Evolutionary conservation across 2,113 vertebrate species (phyloP), one percentile per base, ranked within the genome.

Genomic region (Eurystomus gularis): DNA sequence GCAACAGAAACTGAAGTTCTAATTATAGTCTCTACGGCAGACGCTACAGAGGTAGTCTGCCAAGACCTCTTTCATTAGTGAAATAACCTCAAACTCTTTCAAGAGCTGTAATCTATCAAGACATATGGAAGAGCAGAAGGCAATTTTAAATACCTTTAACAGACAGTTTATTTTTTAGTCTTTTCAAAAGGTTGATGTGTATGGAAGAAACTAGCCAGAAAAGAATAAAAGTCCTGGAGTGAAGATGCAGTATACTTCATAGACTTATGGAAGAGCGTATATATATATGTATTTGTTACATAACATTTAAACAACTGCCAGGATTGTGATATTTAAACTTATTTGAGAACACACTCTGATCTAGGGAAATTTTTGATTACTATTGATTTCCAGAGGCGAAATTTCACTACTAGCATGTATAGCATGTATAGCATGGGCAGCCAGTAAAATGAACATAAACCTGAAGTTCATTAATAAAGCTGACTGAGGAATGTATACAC

Each of bases 1-100:
- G 66, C 65, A 79, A 75, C 49, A 76, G 66, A 72, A 96, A 46
- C 29, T 25, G 21, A 86, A 66, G 28, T 69, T 80, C 61, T 89
- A 85, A 94, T 92, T 85, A 68, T 5, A 85, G 65, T 48, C 79
- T 84, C 66, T 55, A 70, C 86, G 54, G 75, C 44, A 76, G 77
- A 80, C 13, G 1, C 29, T 68, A 65, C 21, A 72, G 44, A 88
- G 44, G 42, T 29, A 72, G 75, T 19, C 87, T 89, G 89, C 81
- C 62, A 93, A 89, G 86, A 89, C 70, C 70, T 91, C 73, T 39
- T 95, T 88, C 82, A 90, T 90, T 85, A 94, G 17, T 44, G 58
- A 49, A 88, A 64, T 46, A 77, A 91, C 77, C 82, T 78, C 72
- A 81, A 82, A 91, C 49, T 82, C 82, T 79, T 84, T 79, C 70